Percentiles rank a stretch among this genome's conserved stretches.
These are phyloP conservation scores for Aspidoscelis tigris DNA, from an alignment of 2,113 vertebrate species.

Conservation along the genomic window DNA sequence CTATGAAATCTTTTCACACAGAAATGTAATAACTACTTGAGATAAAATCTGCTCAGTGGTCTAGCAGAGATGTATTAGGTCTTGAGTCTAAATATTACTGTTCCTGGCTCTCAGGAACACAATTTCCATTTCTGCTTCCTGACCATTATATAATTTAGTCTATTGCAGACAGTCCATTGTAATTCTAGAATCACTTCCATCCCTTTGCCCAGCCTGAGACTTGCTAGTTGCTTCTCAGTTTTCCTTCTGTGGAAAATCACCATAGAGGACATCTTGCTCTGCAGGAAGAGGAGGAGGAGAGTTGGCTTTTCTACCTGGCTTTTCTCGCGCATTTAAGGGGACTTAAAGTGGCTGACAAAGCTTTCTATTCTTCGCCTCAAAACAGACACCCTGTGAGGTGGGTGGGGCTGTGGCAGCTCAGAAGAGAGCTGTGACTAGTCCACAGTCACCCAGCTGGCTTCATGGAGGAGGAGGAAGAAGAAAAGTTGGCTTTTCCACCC, in stretches of 20 bases:
- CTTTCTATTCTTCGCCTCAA: too few relatives aligned
- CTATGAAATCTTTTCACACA: background rate
- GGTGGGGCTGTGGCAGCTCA: too few relatives aligned
- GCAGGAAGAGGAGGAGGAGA: background rate
- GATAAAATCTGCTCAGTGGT: background rate
- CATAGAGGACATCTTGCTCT: background rate
- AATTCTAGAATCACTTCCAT: background rate
- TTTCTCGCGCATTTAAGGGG: too few relatives aligned
- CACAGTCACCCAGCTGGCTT: too few relatives aligned
- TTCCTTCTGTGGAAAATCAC: background rate
- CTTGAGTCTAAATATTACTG: background rate
- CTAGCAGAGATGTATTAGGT: background rate
- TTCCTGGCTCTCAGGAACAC: background rate
- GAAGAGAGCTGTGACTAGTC: too few relatives aligned
- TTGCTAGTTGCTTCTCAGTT: conserved; percentile 25
- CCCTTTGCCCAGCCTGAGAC: background rate
- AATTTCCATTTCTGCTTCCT: background rate
- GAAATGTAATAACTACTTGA: background rate
- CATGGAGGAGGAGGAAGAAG: too few relatives aligned
- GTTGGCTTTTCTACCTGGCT: too few relatives aligned
- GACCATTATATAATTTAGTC: background rate
- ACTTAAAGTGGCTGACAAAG: too few relatives aligned
- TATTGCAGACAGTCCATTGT: too few relatives aligned
- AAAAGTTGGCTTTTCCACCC: too few relatives aligned
- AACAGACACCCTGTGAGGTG: too few relatives aligned